Conservation (phyloP, 2,113 vertebrate genomes). For the Dromas ardeola region DNA sequence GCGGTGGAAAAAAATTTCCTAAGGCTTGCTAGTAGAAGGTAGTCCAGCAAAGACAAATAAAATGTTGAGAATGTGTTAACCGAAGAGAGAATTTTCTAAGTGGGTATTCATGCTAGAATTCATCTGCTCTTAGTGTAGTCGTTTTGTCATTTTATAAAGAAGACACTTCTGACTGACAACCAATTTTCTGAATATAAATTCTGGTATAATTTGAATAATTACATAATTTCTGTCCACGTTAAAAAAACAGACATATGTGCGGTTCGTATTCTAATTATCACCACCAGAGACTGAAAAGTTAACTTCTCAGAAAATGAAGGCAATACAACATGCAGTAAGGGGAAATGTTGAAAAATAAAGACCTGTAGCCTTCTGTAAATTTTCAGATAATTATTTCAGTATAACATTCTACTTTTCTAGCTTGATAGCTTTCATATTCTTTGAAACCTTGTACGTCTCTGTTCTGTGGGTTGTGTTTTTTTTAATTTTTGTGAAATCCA, state of each 20-base stretch:
- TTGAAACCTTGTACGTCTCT: neutral
- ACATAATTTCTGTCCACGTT: constrained; percentile 65
- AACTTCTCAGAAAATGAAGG: constrained; percentile 56
- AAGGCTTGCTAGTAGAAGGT: neutral
- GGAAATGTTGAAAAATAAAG: constrained; percentile 40
- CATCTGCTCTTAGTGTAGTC: constrained; percentile 32
- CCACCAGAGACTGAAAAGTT: constrained; percentile 59
- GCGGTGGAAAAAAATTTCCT: neutral
- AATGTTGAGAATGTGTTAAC: constrained; percentile 2
- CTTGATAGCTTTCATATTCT: constrained; percentile 20
- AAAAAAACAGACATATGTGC: constrained; percentile 63
- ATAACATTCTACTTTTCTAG: neutral
- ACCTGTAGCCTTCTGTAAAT: constrained; percentile 44
- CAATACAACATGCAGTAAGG: neutral
- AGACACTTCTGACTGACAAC: constrained; percentile 63
- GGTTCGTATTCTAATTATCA: constrained; percentile 60
- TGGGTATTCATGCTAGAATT: constrained; percentile 46
- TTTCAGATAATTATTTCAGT: constrained; percentile 39
- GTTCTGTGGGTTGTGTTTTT: neutral
- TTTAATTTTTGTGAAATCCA: constrained; percentile 2
- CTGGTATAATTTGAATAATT: constrained; percentile 71
- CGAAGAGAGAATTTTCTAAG: neutral
- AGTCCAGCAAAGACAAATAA: neutral
- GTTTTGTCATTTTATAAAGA: constrained; percentile 54
- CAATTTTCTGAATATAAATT: constrained; percentile 63